These are phyloP conservation scores for Spheniscus humboldti DNA, from an alignment of 2,797 vertebrate species.

Conservation along the genomic window DNA sequence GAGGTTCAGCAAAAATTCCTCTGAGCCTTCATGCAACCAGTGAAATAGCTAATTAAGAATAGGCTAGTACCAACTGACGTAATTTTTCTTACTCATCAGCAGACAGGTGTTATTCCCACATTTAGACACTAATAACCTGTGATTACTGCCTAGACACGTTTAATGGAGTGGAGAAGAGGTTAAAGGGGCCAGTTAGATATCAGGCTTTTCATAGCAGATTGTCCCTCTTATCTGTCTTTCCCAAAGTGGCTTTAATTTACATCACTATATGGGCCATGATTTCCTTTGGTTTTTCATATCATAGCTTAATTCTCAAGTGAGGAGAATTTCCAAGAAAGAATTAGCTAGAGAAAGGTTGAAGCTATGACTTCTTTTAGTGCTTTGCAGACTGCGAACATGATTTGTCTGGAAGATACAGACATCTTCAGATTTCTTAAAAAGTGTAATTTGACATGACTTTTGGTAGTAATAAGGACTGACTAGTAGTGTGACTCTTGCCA, in stretches of 20 bases:
- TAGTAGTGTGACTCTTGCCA: not conserved
- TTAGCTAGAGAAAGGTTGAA: not conserved
- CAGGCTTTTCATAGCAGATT: not conserved
- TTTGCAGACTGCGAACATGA: not conserved
- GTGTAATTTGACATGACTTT: not conserved
- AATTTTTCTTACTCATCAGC: not conserved
- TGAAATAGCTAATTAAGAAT: not conserved
- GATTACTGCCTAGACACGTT: not conserved
- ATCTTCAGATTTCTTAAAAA: not conserved
- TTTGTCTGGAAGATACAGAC: not conserved
- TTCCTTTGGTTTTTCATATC: not conserved
- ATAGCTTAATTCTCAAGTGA: not conserved
- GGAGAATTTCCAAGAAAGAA: not conserved
- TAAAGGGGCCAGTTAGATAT: not conserved
- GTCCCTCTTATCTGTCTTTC: not conserved
- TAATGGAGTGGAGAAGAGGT: not conserved
- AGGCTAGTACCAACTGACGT: not conserved
- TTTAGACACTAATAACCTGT: not conserved
- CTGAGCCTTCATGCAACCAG: not conserved
- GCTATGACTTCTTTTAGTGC: not conserved
- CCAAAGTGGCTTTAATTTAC: not conserved
- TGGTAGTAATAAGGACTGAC: not conserved
- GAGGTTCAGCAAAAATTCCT: not conserved
- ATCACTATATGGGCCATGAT: not conserved
- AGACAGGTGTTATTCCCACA: not conserved